These are phyloP conservation scores for Hoplostethus atlanticus DNA, from an alignment of 2,797 vertebrate species.

Conservation along the genomic window DNA sequence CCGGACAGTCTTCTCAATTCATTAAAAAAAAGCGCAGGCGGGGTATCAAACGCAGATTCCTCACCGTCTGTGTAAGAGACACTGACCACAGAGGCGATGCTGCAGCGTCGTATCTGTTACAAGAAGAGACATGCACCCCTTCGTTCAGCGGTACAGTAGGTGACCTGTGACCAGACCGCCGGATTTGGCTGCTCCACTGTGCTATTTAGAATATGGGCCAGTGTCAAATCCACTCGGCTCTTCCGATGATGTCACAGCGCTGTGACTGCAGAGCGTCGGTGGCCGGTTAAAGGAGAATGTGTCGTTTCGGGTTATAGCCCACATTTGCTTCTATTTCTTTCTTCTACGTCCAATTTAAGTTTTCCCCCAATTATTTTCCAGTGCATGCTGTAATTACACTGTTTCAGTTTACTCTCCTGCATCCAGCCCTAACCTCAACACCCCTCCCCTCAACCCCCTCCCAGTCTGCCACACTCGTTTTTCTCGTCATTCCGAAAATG, in stretches of 20 bases:
- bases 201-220: conserved; percentile 58
- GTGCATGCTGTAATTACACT: too few species aligned
- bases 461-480: too few species aligned
- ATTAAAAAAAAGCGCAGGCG: conserved; percentile 7
- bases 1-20: conserved; percentile 11
- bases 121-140: conserved; percentile 17
- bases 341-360: too few species aligned
- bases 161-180: conserved; percentile 55
- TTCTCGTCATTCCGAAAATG: too few species aligned
- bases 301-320: not conserved
- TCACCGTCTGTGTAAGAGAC: conserved; percentile 29
- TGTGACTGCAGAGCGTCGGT: conserved; percentile 6
- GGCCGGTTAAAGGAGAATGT: not conserved
- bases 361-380: too few species aligned
- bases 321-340: too few species aligned
- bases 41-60: conserved; percentile 10
- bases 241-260: conserved; percentile 2
- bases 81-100: conserved; percentile 13
- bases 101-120: conserved; percentile 51
- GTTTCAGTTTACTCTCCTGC: too few species aligned
- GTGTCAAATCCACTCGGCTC: conserved; percentile 32
- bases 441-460: too few species aligned
- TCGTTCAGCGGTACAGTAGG: conserved; percentile 47
- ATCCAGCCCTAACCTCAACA: too few species aligned
- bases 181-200: conserved; percentile 28